These are phyloP conservation scores for Protonemura montana DNA, from an alignment of 2,888 invertebrate species.

Conservation along the genomic window DNA sequence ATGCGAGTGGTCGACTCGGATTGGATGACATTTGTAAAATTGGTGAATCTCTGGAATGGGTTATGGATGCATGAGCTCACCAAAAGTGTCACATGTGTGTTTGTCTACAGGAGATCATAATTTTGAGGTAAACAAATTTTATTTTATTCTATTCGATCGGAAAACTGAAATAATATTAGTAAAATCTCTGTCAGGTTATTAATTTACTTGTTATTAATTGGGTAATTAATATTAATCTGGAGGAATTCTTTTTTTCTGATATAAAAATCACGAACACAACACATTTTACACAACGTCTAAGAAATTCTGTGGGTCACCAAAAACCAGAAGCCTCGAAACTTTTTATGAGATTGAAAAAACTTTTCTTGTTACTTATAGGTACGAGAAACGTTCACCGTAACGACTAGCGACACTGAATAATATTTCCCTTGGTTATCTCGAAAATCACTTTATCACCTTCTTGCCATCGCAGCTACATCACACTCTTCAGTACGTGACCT, in stretches of 20 bases:
- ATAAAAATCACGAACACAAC: too few species aligned
- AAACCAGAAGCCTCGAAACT: too few species aligned
- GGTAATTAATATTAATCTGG: too few species aligned
- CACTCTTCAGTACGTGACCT: background rate
- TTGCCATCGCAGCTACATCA: background rate
- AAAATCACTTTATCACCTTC: background rate
- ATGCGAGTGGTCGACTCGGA: background rate
- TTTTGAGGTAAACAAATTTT: background rate
- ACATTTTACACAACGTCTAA: too few species aligned
- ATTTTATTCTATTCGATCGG: background rate
- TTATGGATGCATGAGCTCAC: background rate
- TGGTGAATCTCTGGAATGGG: background rate
- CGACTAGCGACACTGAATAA: too few species aligned
- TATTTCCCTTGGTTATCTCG: background rate
- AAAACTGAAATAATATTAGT: background rate
- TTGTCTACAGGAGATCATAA: background rate
- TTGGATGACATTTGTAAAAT: background rate
- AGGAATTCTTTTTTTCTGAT: too few species aligned
- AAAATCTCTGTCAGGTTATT: too few species aligned
- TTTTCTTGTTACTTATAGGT: too few species aligned
- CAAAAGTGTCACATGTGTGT: background rate
- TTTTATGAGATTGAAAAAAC: too few species aligned
- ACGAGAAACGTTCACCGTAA: too few species aligned
- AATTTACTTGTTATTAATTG: too few species aligned
- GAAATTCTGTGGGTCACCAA: too few species aligned